Percentiles rank a stretch among this genome's conserved stretches.
Evolutionary conservation across 2,888 invertebrate genomes (phyloP).

Genomic region (Drosophila affinis): DNA sequence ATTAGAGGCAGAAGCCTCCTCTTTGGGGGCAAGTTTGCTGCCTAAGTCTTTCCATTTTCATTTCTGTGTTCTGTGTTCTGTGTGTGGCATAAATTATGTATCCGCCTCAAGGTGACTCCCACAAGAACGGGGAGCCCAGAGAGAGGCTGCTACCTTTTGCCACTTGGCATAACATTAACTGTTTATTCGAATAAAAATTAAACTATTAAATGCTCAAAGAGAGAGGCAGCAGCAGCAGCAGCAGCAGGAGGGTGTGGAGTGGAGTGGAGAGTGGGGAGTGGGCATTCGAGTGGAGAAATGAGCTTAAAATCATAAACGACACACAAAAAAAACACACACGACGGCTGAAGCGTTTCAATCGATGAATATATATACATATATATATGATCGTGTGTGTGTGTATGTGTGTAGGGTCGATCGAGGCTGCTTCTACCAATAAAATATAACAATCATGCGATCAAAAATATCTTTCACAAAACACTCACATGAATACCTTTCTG

Average conservation of each 20-base stretch:
- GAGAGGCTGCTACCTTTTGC: conserved; percentile 52
- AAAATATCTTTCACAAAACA: conserved; percentile 72
- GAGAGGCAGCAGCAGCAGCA: neutral
- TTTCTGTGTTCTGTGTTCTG: conserved; percentile 16
- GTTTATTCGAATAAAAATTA: conserved; percentile 79
- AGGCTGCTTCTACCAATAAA: conserved; percentile 74
- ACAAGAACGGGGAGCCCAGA: conserved; percentile 44
- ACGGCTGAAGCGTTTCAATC: conserved; percentile 76
- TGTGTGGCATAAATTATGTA: conserved; percentile 40
- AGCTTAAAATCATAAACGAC: conserved; percentile 76
- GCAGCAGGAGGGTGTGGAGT: neutral
- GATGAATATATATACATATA: conserved; percentile 16
- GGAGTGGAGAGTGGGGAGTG: conserved; percentile 33
- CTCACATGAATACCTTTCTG: conserved; percentile 22
- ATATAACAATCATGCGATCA: conserved; percentile 80
- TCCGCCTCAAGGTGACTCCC: conserved; percentile 60
- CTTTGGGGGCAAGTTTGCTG: conserved; percentile 11
- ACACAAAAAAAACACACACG: conserved; percentile 60
- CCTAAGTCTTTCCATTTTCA: conserved; percentile 22
- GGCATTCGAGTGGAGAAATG: conserved; percentile 48
- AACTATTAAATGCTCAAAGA: conserved; percentile 72
- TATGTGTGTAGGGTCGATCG: conserved; percentile 27
- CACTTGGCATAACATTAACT: conserved; percentile 80
- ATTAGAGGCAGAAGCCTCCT: neutral
- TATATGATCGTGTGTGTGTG: neutral